Conservation (phyloP, 2,888 invertebrate species). For the Julus scandinavius region DNA sequence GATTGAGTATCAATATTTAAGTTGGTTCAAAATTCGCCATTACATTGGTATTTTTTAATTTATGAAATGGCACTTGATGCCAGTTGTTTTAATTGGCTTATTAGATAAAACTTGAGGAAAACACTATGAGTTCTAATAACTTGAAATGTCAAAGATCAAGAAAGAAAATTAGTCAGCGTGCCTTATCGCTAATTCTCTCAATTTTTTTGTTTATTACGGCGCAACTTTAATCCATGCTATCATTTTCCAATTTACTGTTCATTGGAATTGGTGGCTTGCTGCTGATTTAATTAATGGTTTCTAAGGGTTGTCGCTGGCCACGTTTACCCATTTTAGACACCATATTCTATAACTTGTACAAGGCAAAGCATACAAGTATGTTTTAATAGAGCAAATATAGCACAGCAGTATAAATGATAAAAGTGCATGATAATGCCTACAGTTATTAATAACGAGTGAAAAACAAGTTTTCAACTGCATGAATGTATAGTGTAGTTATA, state of each 20-base stretch:
- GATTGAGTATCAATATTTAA: no score
- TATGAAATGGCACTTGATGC: neutral
- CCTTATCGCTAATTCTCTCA: neutral
- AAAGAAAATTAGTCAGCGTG: neutral
- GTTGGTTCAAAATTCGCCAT: no score
- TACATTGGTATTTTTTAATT: neutral
- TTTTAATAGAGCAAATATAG: neutral
- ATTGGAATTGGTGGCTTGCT: neutral
- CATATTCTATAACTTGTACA: neutral
- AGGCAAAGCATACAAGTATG: no score
- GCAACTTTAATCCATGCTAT: neutral
- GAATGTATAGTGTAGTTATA: no score
- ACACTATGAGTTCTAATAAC: constrained; percentile 17
- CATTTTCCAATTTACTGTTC: neutral
- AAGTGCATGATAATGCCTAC: no score
- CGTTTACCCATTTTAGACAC: constrained; percentile 9
- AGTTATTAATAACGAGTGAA: no score
- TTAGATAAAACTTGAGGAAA: neutral
- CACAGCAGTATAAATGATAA: no score
- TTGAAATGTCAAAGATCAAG: neutral
- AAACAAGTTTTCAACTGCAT: no score
- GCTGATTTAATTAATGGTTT: neutral
- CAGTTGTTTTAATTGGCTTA: neutral
- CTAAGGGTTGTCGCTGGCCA: neutral
- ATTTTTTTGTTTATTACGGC: neutral